Evolutionary conservation across 2,113 vertebrate species (phyloP), one percentile per base, ranked within the genome.

Genomic region (Erythrolamprus reginae): DNA sequence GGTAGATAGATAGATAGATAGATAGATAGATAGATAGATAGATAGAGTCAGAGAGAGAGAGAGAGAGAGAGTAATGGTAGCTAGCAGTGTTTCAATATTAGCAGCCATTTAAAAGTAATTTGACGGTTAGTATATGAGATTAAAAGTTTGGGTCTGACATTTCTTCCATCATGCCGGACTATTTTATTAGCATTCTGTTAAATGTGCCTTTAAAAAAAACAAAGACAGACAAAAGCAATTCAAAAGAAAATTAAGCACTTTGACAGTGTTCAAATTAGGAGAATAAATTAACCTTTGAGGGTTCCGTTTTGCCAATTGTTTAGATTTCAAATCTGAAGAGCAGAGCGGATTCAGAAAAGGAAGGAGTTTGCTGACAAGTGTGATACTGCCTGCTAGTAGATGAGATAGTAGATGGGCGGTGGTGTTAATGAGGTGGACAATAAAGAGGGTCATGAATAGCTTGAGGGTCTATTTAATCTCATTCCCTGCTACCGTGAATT

Each of bases 31-130:
- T 2, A 55, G 5, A 23, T 6, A 55, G 52, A 53, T 0, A 53
- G 4, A 53, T 4, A 19, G 52, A 53, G 21, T 19, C 5, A 10
- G 1, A 51, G 50, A 51, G 0, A 51, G 50, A 13, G 12, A 13
- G 50, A 13, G 2, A 3, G 51, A 50, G 50, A 12, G 51, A 15
- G 51, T 51, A 51, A 13, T 52, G 51, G 91, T 95, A 88, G 92
- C 45, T 89, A 89, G 86, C 58, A 83, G 17, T 12, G 87, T 92
- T 42, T 45, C 92, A 93, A 19, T 65, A 24, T 92, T 92, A 94
- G 85, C 89, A 93, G 26, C 61, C 55, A 93, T 92, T 96, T 96
- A 90, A 94, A 93, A 90, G 93, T 95, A 84, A 92, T 94, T 94
- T 92, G 58, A 94, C 94, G 87, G 94, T 94, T 94, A 94, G 91